phyloP scores from a whole-genome alignment of 1,140 invertebrate genomes.

The Pseudomyrmex concolor region DNA sequence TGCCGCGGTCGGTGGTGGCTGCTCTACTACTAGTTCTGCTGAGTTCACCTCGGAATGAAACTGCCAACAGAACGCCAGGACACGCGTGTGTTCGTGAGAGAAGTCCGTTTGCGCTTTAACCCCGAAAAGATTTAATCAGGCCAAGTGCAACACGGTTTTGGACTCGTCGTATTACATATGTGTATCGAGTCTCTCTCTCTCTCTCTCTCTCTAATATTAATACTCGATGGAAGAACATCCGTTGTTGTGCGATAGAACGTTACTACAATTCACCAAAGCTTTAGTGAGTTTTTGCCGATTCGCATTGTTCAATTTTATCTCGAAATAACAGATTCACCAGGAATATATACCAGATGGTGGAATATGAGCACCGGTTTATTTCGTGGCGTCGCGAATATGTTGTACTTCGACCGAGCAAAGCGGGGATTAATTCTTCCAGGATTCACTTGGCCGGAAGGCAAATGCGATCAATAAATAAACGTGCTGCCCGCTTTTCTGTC shows the following conservation, averaged over 20 bases:
- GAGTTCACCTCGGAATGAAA: constrained; percentile 18
- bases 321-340: constrained; percentile 39
- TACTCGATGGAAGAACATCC: constrained; percentile 2
- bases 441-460: constrained; percentile 52
- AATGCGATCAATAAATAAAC: constrained; percentile 60
- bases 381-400: constrained; percentile 42
- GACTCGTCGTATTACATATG: neutral
- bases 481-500: constrained; percentile 60
- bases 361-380: constrained; percentile 55
- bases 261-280: constrained; percentile 44
- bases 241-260: constrained; percentile 21
- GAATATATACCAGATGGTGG: constrained; percentile 16
- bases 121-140: constrained; percentile 73
- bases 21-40: constrained; percentile 14
- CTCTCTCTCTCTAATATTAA: neutral
- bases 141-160: constrained; percentile 32
- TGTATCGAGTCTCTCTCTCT: too few relatives aligned
- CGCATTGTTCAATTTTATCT: constrained; percentile 50
- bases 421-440: constrained; percentile 53
- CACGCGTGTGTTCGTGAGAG: constrained; percentile 12
- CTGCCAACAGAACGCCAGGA: constrained; percentile 4
- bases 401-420: constrained; percentile 49
- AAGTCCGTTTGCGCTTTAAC: constrained; percentile 61
- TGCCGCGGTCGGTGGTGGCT: neutral
- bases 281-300: constrained; percentile 40